Conservation (phyloP, 2,113 vertebrate species). For the Larimichthys polyactis region DNA sequence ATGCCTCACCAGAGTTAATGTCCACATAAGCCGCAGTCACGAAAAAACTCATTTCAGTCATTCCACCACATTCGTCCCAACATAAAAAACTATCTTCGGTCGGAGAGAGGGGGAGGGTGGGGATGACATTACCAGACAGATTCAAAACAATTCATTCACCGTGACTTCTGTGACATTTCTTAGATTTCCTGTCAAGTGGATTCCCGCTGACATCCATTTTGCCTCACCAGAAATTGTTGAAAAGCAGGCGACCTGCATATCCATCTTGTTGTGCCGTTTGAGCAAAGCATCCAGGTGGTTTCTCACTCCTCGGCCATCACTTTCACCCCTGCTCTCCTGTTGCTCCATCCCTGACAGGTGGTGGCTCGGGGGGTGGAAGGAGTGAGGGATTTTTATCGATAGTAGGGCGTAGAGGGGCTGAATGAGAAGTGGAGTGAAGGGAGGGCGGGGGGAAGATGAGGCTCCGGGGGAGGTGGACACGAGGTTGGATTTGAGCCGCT, state of each 20-base stretch:
- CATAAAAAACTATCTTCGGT: constrained; percentile 28
- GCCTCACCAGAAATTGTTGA: constrained; percentile 56
- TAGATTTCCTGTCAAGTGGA: constrained; percentile 77
- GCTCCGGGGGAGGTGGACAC: constrained; percentile 53
- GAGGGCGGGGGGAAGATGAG: constrained; percentile 13
- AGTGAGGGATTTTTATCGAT: constrained; percentile 44
- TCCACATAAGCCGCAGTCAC: constrained; percentile 23
- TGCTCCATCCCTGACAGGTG: constrained; percentile 66
- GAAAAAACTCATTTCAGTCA: constrained; percentile 40
- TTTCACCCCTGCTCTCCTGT: constrained; percentile 60
- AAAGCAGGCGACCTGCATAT: constrained; percentile 67
- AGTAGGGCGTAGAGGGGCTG: constrained; percentile 30
- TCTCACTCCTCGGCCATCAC: constrained; percentile 61
- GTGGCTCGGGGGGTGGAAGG: constrained; percentile 45
- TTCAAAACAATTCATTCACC: constrained; percentile 71
- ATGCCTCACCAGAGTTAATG: constrained; percentile 18
- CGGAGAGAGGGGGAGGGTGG: not conserved
- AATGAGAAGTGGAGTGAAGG: constrained; percentile 19
- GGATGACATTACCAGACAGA: constrained; percentile 52
- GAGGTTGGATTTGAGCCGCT: constrained; percentile 60
- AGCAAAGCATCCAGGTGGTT: constrained; percentile 72
- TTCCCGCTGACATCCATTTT: constrained; percentile 71
- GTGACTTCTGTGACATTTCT: constrained; percentile 74
- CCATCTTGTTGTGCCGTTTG: constrained; percentile 67
- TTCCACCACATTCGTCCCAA: constrained; percentile 23